These are phyloP conservation scores for Psettodes erumei DNA, from an alignment of 2,113 vertebrate species.

Conservation along the genomic window DNA sequence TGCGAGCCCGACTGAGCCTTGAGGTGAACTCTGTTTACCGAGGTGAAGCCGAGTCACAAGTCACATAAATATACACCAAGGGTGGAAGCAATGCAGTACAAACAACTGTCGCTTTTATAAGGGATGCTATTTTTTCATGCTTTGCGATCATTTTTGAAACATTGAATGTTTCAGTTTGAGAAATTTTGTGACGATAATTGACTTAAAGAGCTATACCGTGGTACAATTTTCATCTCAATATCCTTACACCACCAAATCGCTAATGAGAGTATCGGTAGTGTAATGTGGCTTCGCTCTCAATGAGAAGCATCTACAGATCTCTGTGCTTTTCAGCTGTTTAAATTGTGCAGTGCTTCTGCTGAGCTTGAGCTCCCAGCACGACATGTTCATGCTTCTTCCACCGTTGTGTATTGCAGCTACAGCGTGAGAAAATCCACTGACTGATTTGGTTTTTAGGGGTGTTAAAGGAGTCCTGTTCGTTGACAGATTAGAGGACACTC, in stretches of 20 bases:
- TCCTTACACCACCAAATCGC: neutral
- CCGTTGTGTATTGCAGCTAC: slow-evolving; percentile 77
- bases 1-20: neutral
- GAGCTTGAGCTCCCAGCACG: accelerated
- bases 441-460: slow-evolving; percentile 39
- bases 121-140: neutral
- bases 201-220: neutral
- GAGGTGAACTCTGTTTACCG: neutral
- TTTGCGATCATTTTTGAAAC: neutral
- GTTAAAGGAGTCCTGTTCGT: slow-evolving; percentile 46
- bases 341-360: slow-evolving; percentile 1
- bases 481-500: slow-evolving; percentile 22
- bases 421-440: slow-evolving; percentile 65
- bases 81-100: slow-evolving; percentile 20
- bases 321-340: neutral
- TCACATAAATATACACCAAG: slow-evolving; percentile 18
- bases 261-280: neutral
- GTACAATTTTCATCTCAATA: neutral
- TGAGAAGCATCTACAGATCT: neutral
- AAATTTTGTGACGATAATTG: neutral
- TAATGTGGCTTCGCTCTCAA: neutral
- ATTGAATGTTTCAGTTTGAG: neutral
- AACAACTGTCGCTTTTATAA: neutral
- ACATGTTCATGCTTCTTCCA: slow-evolving; percentile 18
- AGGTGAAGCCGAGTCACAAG: neutral